These are phyloP conservation scores for Mionectes olivaceus DNA, from an alignment of 2,797 vertebrate genomes.

Conservation along the genomic window DNA sequence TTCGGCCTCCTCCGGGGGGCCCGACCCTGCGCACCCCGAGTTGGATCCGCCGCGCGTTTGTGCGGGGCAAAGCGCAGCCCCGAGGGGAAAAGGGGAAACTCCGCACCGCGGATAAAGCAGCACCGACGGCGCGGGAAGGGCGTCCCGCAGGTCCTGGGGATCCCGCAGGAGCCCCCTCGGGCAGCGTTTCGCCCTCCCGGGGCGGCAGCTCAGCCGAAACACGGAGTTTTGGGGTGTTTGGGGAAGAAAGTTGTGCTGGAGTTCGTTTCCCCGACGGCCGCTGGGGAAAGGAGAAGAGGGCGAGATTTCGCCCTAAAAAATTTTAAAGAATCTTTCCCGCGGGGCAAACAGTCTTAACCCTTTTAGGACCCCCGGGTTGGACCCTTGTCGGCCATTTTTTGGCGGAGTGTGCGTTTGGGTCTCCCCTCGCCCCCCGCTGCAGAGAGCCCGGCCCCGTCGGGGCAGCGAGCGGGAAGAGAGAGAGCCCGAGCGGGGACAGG, in stretches of 20 bases:
- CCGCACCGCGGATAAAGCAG: not conserved
- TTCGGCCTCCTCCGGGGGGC: not conserved
- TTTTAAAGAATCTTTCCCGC: fast-evolving
- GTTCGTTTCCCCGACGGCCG: not conserved
- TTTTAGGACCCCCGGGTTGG: not conserved
- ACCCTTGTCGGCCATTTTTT: constrained; percentile 38
- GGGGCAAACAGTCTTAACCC: not conserved
- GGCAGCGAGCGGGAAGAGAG: not conserved
- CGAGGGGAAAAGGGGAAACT: not conserved
- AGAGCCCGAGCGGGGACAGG: not conserved
- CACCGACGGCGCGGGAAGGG: not conserved
- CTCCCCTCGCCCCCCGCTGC: not conserved
- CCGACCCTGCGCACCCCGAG: not conserved
- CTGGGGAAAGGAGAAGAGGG: not conserved
- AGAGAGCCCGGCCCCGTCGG: not conserved
- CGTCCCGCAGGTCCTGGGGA: fast-evolving
- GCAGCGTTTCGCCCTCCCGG: too few relatives aligned
- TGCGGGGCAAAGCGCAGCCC: not conserved
- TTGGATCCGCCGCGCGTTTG: not conserved
- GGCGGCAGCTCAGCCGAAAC: not conserved
- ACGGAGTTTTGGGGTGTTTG: not conserved
- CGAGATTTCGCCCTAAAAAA: not conserved
- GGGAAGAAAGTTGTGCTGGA: not conserved
- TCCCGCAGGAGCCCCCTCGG: not conserved
- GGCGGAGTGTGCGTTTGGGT: not conserved